phyloP scores from a whole-genome alignment of 1,140 invertebrate species.

The Carposina sasakii region DNA sequence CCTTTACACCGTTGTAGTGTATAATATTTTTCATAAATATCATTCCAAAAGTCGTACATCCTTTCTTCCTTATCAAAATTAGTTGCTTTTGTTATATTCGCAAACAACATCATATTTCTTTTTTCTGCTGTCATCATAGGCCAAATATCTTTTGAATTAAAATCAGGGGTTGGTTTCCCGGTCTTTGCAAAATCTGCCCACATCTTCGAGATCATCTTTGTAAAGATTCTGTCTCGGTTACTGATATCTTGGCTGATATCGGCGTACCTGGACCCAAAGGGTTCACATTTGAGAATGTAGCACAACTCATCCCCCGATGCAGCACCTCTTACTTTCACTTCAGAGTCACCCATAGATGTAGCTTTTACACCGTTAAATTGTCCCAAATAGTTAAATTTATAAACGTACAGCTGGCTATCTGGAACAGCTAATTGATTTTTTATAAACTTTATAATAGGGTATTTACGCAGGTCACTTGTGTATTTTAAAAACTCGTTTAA shows the following conservation, averaged over 20 bases:
- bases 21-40: constrained; percentile 45
- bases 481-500: constrained; percentile 39
- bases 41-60: constrained; percentile 51
- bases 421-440: constrained; percentile 19
- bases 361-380: constrained; percentile 46
- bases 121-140: constrained; percentile 33
- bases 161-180: constrained; percentile 48
- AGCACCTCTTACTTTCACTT: constrained; percentile 40
- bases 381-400: constrained; percentile 56
- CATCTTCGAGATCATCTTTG: constrained; percentile 49
- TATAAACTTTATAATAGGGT: constrained; percentile 52
- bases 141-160: constrained; percentile 35
- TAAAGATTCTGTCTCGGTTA: constrained; percentile 43
- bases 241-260: constrained; percentile 30
- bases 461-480: constrained; percentile 43
- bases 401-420: constrained; percentile 37
- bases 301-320: constrained; percentile 58
- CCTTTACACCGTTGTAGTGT: constrained; percentile 25
- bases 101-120: constrained; percentile 39
- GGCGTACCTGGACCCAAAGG: constrained; percentile 46
- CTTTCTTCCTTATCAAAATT: constrained; percentile 32
- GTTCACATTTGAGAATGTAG: constrained; percentile 55
- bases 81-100: constrained; percentile 30
- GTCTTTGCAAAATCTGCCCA: constrained; percentile 69
- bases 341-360: constrained; percentile 32